Base-by-base conservation (phyloP, 2,113 vertebrate genomes). In the Paramisgurnus dabryanus region DNA sequence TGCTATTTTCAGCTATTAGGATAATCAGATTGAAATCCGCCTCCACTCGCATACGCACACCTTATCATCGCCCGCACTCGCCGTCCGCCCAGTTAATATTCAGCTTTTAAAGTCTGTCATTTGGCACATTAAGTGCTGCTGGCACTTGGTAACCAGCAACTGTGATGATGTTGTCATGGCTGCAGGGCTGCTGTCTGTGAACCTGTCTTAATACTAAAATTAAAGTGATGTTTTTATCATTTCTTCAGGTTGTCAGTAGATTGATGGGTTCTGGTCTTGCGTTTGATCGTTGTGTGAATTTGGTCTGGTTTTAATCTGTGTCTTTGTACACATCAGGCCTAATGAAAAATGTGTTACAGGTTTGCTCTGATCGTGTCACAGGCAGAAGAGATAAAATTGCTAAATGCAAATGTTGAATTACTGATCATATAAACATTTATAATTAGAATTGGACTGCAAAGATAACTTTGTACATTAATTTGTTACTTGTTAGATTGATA, bases 11-110 rank as follows among this genome's bases (percentile, higher is more conserved):
- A 81, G 80, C 74, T 45, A 50, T 76, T 86, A 83, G 71, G 78
- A 78, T 88, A 81, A 90, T 90, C 88, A 88, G 84, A 90, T 89
- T 84, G 69, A 75, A 87, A 86, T 43, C 79, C 85, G 75, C 66
- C 65, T 85, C 79, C 75, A 67, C 82, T 63, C 82, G 70, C 80
- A 67, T 71, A 77, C 76, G 77, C 73, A 67, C 75, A 64, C 72
- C 50, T 60, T 57, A 66, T 55, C 58, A 67, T 41, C 72, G 27
- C 13, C 60, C 43, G 64, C 70, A 34, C 27, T 34, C 27, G 27
- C 27, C 5, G n/a, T 66, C 82, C 72, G 43, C 80, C 87, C 80
- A 83, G 86, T 86, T 88, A 89, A 90, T 85, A 85, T 87, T 87
- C 66, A 70, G 41, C 64, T 69, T 87, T 87, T 87, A 82, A 84